Evolutionary conservation across 2,113 vertebrate genomes (phyloP).

Genomic region (Erythrolamprus reginae): DNA sequence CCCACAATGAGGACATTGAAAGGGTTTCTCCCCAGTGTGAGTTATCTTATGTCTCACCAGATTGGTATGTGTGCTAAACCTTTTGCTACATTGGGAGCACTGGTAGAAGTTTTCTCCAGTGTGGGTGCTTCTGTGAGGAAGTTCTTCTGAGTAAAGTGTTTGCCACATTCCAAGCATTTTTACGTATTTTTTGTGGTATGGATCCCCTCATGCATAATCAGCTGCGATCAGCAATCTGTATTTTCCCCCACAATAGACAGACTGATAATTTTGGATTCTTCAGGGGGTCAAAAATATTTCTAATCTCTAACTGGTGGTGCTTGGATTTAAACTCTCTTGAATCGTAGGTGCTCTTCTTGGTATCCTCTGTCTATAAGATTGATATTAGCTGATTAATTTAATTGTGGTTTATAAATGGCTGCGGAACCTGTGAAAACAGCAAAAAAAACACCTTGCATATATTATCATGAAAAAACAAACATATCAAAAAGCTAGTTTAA

Average conservation of each 20-base stretch:
- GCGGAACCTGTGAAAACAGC: not conserved
- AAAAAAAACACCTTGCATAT: not conserved
- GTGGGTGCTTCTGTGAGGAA: not conserved
- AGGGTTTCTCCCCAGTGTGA: not conserved
- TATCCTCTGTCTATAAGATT: not conserved
- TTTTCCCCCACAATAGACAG: not conserved
- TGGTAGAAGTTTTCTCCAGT: not conserved
- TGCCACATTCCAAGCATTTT: not conserved
- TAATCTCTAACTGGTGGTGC: not conserved
- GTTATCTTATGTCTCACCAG: not conserved
- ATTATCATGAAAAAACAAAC: not conserved
- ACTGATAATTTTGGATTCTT: not conserved
- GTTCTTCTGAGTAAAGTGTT: not conserved
- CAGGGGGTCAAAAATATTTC: not conserved
- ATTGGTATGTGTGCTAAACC: not conserved
- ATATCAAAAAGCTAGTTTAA: not conserved
- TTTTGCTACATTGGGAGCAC: not conserved
- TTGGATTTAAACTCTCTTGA: not conserved
- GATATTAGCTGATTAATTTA: not conserved
- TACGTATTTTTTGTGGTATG: not conserved
- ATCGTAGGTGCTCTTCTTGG: not conserved
- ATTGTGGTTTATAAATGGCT: not conserved
- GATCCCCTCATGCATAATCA: not conserved
- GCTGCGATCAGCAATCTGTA: not conserved
- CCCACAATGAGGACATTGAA: not conserved